These are phyloP conservation scores for Hyposoter dolosus DNA, from an alignment of 2,888 invertebrate species.

Conservation along the genomic window DNA sequence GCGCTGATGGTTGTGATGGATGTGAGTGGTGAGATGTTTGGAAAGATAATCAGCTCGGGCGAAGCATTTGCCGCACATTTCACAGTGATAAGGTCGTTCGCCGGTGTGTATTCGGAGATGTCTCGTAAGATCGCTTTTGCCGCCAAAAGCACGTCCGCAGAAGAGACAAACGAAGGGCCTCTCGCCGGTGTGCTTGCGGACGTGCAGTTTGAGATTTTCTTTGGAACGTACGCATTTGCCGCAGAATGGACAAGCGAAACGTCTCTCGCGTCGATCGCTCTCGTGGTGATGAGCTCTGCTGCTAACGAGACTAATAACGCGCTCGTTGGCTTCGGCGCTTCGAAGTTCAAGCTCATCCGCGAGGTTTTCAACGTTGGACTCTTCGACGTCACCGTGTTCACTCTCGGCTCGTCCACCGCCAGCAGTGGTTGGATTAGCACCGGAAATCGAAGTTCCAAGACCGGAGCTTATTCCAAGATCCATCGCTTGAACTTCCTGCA, in stretches of 20 bases:
- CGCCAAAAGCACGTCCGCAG: constrained; percentile 95
- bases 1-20: constrained; percentile 92
- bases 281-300: constrained; percentile 73
- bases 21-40: constrained; percentile 96
- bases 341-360: constrained; percentile 79
- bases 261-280: constrained; percentile 82
- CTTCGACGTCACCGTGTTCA: constrained; percentile 85
- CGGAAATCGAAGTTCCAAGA: constrained; percentile 10
- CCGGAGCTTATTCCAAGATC: constrained; percentile 85
- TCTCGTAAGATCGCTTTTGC: constrained; percentile 94
- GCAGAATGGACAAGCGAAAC: constrained; percentile 95
- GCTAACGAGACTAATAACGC: constrained; percentile 87
- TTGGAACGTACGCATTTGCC: constrained; percentile 95
- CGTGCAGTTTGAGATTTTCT: constrained; percentile 94
- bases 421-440: constrained; percentile 63
- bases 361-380: constrained; percentile 73
- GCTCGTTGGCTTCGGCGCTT: constrained; percentile 86
- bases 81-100: constrained; percentile 95
- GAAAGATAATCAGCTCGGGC: constrained; percentile 96
- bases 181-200: constrained; percentile 94
- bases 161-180: constrained; percentile 96
- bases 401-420: constrained; percentile 52
- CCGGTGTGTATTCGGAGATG: constrained; percentile 95
- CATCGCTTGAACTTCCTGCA: constrained; percentile 83
- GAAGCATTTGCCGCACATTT: constrained; percentile 96